phyloP scores from a whole-genome alignment of 2,888 invertebrate species.

The Cheilosia soror region DNA sequence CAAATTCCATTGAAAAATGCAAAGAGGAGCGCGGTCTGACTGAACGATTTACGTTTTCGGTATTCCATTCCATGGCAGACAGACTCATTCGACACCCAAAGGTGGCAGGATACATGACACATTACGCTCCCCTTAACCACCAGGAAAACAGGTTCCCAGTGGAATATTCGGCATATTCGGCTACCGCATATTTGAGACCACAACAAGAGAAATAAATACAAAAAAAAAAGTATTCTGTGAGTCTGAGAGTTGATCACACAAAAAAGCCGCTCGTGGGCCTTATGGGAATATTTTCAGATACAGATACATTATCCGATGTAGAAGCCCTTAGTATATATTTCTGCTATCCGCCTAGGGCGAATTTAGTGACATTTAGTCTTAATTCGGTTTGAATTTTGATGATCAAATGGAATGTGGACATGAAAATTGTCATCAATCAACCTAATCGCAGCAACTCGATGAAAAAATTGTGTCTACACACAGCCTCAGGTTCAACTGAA shows the following conservation, averaged over 20 bases:
- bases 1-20: conserved; percentile 37
- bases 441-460: conserved; percentile 66
- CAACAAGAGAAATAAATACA: not conserved
- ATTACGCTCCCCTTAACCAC: conserved; percentile 14
- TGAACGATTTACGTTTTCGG: conserved; percentile 41
- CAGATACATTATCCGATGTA: not conserved
- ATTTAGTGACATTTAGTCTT: conserved; percentile 65
- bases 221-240: not conserved
- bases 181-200: conserved; percentile 50
- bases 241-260: conserved; percentile 23
- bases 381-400: conserved; percentile 29
- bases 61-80: conserved; percentile 1
- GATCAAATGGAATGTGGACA: conserved; percentile 66
- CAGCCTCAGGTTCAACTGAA: conserved; percentile 13
- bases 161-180: not conserved
- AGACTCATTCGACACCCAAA: conserved; percentile 39
- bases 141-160: conserved; percentile 23
- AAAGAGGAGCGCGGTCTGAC: conserved; percentile 44
- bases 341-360: conserved; percentile 25
- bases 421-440: conserved; percentile 79
- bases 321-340: conserved; percentile 1
- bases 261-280: conserved; percentile 32
- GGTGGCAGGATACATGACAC: conserved; percentile 68
- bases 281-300: not conserved
- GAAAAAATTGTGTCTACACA: not conserved